Percentiles rank a stretch among this genome's conserved stretches.
These are phyloP conservation scores for Apostichopus japonicus DNA, from an alignment of 35 echinoderm and acorn worm species.

Conservation along the genomic window DNA sequence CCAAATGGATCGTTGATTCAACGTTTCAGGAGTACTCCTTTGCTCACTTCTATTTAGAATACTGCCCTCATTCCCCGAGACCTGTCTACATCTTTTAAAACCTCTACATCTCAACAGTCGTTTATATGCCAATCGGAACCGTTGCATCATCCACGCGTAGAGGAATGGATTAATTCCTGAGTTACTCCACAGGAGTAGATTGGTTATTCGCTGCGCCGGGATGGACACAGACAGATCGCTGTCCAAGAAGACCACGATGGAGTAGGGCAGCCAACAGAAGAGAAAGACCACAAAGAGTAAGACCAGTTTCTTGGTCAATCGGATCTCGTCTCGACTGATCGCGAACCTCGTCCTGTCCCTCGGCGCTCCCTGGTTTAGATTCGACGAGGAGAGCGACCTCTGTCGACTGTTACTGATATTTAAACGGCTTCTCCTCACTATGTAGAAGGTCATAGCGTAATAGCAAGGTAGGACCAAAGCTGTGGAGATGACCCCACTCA, in stretches of 20 bases:
- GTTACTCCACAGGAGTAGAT: slow-evolving; percentile 73
- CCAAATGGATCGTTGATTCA: slow-evolving; percentile 50
- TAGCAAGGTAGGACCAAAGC: slow-evolving; percentile 59
- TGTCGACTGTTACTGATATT: slow-evolving; percentile 46
- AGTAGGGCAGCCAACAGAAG: slow-evolving; percentile 87
- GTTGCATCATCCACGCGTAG: slow-evolving; percentile 82
- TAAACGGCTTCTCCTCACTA: slow-evolving; percentile 61
- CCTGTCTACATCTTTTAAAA: slow-evolving; percentile 55
- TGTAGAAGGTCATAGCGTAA: slow-evolving; percentile 78
- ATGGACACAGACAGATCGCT: slow-evolving; percentile 43
- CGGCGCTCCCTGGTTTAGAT: background rate
- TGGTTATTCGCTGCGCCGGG: slow-evolving; percentile 63
- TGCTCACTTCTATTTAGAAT: background rate
- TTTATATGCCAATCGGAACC: slow-evolving; percentile 80
- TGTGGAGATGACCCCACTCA: slow-evolving; percentile 64
- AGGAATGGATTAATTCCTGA: slow-evolving; percentile 83
- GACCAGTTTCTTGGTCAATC: slow-evolving; percentile 78
- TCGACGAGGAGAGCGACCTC: slow-evolving; percentile 14
- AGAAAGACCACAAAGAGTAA: slow-evolving; percentile 80
- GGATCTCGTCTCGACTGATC: slow-evolving; percentile 72
- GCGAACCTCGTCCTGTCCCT: background rate
- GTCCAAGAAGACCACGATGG: slow-evolving; percentile 72
- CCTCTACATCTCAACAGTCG: slow-evolving; percentile 44
- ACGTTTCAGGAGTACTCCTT: background rate
- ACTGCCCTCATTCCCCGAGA: background rate